Percentiles rank a stretch among this genome's conserved stretches.
Evolutionary conservation across 1,140 invertebrate species (phyloP).

Genomic region (Octopus bimaculoides): DNA sequence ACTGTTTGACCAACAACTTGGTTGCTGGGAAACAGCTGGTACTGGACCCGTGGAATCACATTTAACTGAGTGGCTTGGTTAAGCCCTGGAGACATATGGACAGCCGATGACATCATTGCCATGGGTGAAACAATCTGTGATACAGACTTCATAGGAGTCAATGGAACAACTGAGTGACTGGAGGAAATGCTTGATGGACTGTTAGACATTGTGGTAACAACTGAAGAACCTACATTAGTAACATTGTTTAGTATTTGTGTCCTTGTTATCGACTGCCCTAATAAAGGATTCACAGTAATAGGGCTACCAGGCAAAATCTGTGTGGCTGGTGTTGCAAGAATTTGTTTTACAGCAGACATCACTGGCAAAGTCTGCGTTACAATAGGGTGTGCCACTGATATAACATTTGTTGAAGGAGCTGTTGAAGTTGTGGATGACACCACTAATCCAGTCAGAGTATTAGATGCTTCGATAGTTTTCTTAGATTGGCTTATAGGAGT

Average conservation of each 20-base stretch:
- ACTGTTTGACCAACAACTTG: conserved; percentile 23
- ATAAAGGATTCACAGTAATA: conserved; percentile 5
- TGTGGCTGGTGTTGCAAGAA: conserved; percentile 4
- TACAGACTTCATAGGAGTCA: conserved; percentile 46
- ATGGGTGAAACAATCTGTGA: conserved; percentile 59
- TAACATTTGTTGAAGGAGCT: conserved; percentile 5
- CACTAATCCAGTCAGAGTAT: background rate
- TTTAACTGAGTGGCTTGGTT: conserved; percentile 20
- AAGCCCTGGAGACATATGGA: conserved; percentile 20
- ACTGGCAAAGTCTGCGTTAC: conserved; percentile 15
- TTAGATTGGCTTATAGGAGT: background rate
- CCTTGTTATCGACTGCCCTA: conserved; percentile 17
- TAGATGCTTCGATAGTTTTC: background rate
- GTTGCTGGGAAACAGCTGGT: conserved; percentile 16
- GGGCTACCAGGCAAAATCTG: conserved; percentile 2
- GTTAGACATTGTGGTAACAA: conserved; percentile 20
- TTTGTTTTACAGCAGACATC: background rate
- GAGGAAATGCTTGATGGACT: conserved; percentile 28
- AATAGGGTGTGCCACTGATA: background rate
- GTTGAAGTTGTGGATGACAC: conserved; percentile 15
- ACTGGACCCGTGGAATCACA: conserved; percentile 23
- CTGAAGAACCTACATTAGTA: conserved; percentile 53
- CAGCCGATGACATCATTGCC: conserved; percentile 57
- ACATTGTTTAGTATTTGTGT: conserved; percentile 28
- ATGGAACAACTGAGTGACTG: conserved; percentile 29